Base-by-base conservation (phyloP, 2,797 vertebrate species). In the Heteromormyrus szaboi region DNA sequence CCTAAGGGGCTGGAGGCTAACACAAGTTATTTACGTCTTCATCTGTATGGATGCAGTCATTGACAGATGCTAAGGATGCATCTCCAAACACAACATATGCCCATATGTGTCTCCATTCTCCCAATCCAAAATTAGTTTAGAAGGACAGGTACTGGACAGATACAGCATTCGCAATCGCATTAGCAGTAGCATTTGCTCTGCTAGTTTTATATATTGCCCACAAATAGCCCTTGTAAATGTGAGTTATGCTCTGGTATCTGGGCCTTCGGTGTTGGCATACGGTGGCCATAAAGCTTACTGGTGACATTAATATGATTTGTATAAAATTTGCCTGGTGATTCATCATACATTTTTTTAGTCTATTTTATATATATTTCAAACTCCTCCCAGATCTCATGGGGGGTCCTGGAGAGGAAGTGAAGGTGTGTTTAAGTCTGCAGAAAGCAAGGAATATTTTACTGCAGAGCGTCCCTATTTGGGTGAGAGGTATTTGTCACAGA, bases 401-500 rank as follows among this genome's bases (percentile, higher is more conserved):
- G 50, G 7, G 46, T 85, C 2, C 25, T 33, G 29, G 25, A 53
- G 22, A 33, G 84, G 48, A 85, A 51, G 50, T 53, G 12, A 85
- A 87, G 88, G 44, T 14, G 17, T 79, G 62, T 44, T 72, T 54
- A 33, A 44, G 29, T 51, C 85, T 46, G 56, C 56, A 65, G 33
- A 89, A 76, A 76, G 50, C 7, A 29, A 72, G 46, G 51, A 85
- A n/a, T n/a, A 76, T 85, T 90, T 90, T 87, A 81, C n/a, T 44
- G 59, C 48, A 48, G 44, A 83, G 89, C 85, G 44, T 91, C 86
- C 89, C 41, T 88, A 86, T 90, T 92, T 88, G 76, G 46, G 76
- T 85, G 5, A 44, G 87, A 72, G n/a, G 81, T 89, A 90, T 91
- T 90, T 89, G 88, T 90, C 79, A 89, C 54, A 62, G 85, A 62